Evolutionary conservation across 1,140 invertebrate species (phyloP).

Genomic region (Stegodyphus dumicola): DNA sequence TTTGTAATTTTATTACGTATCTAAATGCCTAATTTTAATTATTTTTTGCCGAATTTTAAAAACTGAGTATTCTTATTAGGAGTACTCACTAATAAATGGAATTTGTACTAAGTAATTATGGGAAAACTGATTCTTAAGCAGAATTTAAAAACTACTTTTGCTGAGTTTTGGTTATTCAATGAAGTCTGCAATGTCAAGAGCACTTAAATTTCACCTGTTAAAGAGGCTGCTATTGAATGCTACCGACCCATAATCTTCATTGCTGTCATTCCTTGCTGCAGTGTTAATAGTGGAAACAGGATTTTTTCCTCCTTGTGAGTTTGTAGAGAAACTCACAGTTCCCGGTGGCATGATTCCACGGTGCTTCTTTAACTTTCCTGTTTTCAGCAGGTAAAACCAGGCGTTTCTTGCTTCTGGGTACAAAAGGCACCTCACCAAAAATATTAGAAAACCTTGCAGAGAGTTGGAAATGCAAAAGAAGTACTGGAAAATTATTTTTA

Average conservation of each 20-base stretch:
- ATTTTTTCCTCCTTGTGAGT: background rate
- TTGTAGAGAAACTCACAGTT: constrained; percentile 42
- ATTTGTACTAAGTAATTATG: too few species aligned
- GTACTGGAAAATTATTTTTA: constrained; percentile 70
- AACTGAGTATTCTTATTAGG: too few species aligned
- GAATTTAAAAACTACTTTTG: too few species aligned
- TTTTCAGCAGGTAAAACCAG: constrained; percentile 66
- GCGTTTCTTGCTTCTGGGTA: constrained; percentile 70
- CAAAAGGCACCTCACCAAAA: constrained; percentile 71
- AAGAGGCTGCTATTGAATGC: constrained; percentile 18
- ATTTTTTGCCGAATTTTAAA: too few species aligned
- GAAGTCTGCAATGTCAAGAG: background rate
- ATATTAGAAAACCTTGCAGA: constrained; percentile 73
- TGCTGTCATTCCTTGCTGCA: background rate
- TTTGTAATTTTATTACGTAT: too few species aligned
- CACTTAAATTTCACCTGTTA: constrained; percentile 15
- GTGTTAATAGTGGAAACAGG: background rate
- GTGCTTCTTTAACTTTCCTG: constrained; percentile 46
- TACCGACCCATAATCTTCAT: background rate
- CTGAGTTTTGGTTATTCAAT: background rate
- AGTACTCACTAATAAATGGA: too few species aligned
- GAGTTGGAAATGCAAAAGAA: constrained; percentile 72
- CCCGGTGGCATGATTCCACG: constrained; percentile 39
- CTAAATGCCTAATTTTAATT: too few species aligned
- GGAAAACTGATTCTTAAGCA: too few species aligned